These are phyloP conservation scores for Balearica regulorum DNA, from an alignment of 2,797 vertebrate genomes.

Conservation along the genomic window DNA sequence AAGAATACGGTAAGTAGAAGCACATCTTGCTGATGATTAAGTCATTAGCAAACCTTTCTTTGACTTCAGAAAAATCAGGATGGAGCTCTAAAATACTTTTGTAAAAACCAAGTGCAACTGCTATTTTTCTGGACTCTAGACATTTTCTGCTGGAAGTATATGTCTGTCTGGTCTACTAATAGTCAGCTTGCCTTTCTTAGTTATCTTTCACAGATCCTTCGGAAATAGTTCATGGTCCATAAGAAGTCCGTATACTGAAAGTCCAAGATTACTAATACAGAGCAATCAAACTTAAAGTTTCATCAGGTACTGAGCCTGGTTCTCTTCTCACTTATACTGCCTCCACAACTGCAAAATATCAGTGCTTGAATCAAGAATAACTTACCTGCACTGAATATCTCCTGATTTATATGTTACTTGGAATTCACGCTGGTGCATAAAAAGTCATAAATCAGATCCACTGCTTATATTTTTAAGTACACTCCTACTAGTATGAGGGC, in stretches of 20 bases:
- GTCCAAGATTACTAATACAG: background rate
- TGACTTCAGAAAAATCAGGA: background rate
- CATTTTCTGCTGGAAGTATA: background rate
- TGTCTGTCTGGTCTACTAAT: background rate
- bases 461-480: conserved; percentile 30
- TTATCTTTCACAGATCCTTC: background rate
- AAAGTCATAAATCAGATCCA: background rate
- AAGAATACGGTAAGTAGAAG: background rate
- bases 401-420: conserved; percentile 12
- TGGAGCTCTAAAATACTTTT: background rate
- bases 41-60: background rate
- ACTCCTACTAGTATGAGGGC: background rate
- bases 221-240: background rate
- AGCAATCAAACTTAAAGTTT: background rate
- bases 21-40: background rate
- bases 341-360: background rate
- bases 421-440: background rate
- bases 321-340: background rate
- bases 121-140: background rate
- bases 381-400: background rate
- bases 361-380: background rate
- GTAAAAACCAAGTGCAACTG: background rate
- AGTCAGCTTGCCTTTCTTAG: background rate
- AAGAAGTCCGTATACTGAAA: background rate
- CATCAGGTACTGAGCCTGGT: background rate